phyloP scores from a whole-genome alignment of 1,140 invertebrate genomes.

The Ceratina japonica region DNA sequence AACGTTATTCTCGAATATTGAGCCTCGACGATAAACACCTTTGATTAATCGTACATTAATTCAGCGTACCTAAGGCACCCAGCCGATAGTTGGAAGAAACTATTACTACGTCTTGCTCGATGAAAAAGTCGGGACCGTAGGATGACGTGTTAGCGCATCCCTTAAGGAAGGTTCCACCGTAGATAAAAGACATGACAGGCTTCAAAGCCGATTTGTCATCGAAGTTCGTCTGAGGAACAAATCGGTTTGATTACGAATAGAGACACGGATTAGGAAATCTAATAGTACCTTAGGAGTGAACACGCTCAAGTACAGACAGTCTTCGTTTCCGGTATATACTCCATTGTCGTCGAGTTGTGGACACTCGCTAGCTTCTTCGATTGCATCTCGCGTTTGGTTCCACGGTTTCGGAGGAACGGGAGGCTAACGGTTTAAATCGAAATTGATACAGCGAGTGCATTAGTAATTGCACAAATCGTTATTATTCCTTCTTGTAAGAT shows the following conservation, averaged over 20 bases:
- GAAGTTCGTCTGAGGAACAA: not conserved
- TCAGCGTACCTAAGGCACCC: slow-evolving; percentile 41
- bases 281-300: slow-evolving; percentile 78
- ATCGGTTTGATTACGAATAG: no score
- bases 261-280: not conserved
- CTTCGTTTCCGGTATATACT: slow-evolving; percentile 77
- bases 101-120: slow-evolving; percentile 82
- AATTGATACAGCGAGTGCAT: not conserved
- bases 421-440: not conserved
- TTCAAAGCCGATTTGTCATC: not conserved
- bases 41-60: no score
- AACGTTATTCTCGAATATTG: no score
- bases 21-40: not conserved
- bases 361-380: slow-evolving; percentile 53
- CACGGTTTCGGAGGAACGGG: slow-evolving; percentile 37
- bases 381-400: slow-evolving; percentile 36
- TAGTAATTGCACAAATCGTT: no score
- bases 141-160: not conserved
- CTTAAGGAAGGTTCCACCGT: slow-evolving; percentile 85
- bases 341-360: slow-evolving; percentile 21
- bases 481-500: not conserved
- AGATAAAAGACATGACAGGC: slow-evolving; percentile 87
- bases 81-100: slow-evolving; percentile 70
- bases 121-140: slow-evolving; percentile 81
- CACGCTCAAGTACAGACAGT: slow-evolving; percentile 85